These are phyloP conservation scores for Styela clava DNA, from an alignment of 23 tunicate genomes.

Conservation along the genomic window DNA sequence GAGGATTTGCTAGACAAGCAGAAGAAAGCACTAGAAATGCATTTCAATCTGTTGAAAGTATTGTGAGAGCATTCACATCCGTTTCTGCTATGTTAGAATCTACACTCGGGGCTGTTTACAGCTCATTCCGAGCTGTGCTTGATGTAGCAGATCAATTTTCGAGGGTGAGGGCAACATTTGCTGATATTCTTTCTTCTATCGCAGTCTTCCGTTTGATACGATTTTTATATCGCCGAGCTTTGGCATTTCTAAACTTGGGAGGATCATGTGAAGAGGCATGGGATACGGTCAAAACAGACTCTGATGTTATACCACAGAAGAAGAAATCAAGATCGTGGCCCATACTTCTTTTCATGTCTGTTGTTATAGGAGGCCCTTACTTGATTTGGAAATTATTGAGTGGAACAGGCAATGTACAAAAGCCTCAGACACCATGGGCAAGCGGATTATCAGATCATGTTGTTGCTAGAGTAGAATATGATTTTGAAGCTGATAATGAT, in stretches of 20 bases:
- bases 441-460: slow-evolving; percentile 88
- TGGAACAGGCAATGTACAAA: slow-evolving; percentile 26
- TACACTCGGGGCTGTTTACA: slow-evolving; percentile 86
- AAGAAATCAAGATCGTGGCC: slow-evolving; percentile 71
- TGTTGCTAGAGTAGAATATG: slow-evolving; percentile 76
- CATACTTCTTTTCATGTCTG: slow-evolving; percentile 72
- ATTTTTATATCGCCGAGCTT: slow-evolving; percentile 56
- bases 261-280: slow-evolving; percentile 74
- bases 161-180: slow-evolving; percentile 68
- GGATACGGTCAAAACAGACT: slow-evolving; percentile 29
- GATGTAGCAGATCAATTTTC: slow-evolving; percentile 92
- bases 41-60: slow-evolving; percentile 86
- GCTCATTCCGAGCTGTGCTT: slow-evolving; percentile 88
- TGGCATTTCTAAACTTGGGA: slow-evolving; percentile 22
- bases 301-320: background rate
- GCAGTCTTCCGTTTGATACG: slow-evolving; percentile 73
- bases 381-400: slow-evolving; percentile 78
- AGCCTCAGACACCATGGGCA: slow-evolving; percentile 48
- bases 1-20: slow-evolving; percentile 71
- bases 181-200: slow-evolving; percentile 84
- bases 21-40: slow-evolving; percentile 88
- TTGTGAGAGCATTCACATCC: slow-evolving; percentile 84
- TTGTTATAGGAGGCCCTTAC: slow-evolving; percentile 88
- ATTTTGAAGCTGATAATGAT: slow-evolving; percentile 47
- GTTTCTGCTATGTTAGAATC: slow-evolving; percentile 90